Base-by-base conservation (phyloP, 1,140 invertebrate genomes). In the Drosophila novamexicana region DNA sequence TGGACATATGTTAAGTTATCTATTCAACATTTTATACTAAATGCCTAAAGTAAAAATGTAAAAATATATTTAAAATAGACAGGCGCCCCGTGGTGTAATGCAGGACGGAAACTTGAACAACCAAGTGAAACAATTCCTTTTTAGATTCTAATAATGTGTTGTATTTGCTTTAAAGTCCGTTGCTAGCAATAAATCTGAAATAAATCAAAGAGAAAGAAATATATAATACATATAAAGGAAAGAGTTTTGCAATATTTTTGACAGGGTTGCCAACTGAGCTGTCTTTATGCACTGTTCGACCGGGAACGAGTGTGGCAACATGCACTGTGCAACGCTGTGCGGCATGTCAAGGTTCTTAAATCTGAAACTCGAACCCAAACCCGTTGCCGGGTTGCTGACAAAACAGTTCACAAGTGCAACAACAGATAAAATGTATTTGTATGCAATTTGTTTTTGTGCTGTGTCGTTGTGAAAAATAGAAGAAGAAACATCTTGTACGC, bases 261-360 rank as follows among this genome's bases (percentile, higher is more conserved):
- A 67, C 77, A 74, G 47, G 32, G 62, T 64, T 77, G 77, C 65
- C 61, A 76, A 69, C 73, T 54, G 72, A 76, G 64, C 64, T 42
- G 67, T 50, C 59, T 72, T 67, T n/a, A 69, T 79, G 66, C 54
- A 42, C 58, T 62, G 42, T 16, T 42, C 44, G 16, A 72, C 40
- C 47, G 66, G 12, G 47, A 14, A 22, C 45, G 22, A 32, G 54
- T 42, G 40, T 58, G 56, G n/a, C 47, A 63, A 59, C 2, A 47
- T 47, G 54, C 42, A 45, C 32, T 59, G 14, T 42, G 42, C 62
- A 76, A 65, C 62, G 32, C 16, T 39, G 34, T 45, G 56, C 45
- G 56, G 75, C 83, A 76, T 85, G 83, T 85, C 82, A 85, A 86
- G 82, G 82, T 66, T 77, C 61, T 67, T 50, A 54, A 68, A 74